Conservation (phyloP, 2,888 invertebrate species). For the Aspidapion aeneum region DNA sequence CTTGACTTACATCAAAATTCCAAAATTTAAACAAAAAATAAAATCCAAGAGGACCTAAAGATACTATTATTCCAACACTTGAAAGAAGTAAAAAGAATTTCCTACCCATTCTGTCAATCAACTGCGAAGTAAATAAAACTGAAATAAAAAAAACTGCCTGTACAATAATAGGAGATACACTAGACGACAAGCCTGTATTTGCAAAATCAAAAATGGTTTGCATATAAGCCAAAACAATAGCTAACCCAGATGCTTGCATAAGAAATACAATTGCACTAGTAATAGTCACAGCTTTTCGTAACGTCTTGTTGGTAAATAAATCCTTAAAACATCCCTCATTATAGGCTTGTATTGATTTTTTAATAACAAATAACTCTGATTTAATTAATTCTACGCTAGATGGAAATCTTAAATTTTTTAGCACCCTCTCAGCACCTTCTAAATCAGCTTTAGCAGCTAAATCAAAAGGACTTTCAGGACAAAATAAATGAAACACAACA, state of each 20-base stretch:
- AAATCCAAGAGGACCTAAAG: too few relatives aligned
- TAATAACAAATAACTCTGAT: slow-evolving; percentile 29
- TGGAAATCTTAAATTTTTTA: slow-evolving; percentile 64
- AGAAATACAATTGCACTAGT: slow-evolving; percentile 32
- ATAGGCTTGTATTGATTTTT: slow-evolving; percentile 9
- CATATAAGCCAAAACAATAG: neutral
- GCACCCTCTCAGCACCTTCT: slow-evolving; percentile 59
- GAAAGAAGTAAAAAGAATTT: neutral
- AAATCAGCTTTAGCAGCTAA: slow-evolving; percentile 34
- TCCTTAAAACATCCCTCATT: slow-evolving; percentile 9
- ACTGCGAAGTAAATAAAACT: too few relatives aligned
- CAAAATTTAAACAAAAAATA: too few relatives aligned
- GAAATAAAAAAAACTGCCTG: neutral
- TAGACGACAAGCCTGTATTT: neutral
- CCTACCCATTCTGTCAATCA: neutral
- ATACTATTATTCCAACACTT: neutral
- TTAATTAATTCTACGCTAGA: slow-evolving; percentile 20
- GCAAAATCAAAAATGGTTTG: neutral
- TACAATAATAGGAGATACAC: neutral
- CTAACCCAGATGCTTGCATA: neutral
- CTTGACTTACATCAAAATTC: too few relatives aligned
- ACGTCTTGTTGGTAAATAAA: slow-evolving; percentile 18
- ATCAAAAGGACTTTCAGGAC: slow-evolving; percentile 31
- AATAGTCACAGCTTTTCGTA: slow-evolving; percentile 41
- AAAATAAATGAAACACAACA: slow-evolving; percentile 19